A percentile compares a stretch with the other conserved stretches of the same genome.
Evolutionary conservation across 2,113 vertebrate species (phyloP).

Genomic region (Drymodes brunneopygia): DNA sequence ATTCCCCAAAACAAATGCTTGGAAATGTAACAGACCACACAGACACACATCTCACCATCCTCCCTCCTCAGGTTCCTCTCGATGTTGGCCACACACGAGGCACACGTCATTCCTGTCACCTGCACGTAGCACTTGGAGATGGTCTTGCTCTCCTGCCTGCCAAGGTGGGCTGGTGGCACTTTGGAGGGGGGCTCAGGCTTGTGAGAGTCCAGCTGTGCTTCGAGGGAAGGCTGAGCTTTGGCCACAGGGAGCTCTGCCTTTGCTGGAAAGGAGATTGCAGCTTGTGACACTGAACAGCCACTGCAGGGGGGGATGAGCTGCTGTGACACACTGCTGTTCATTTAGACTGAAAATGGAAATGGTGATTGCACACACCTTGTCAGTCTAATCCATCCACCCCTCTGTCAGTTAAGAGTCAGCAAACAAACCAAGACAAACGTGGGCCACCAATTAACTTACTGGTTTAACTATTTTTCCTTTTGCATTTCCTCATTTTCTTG

Average conservation of each 20-base stretch:
- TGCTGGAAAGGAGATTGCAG: neutral
- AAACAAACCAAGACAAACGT: neutral
- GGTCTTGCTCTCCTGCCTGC: conserved; percentile 49
- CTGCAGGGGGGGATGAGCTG: neutral
- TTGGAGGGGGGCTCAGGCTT: neutral
- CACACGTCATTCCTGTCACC: conserved; percentile 95
- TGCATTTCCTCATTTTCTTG: neutral
- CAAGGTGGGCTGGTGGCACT: neutral
- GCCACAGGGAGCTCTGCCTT: conserved; percentile 25
- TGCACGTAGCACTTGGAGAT: conserved; percentile 91
- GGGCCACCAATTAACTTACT: neutral
- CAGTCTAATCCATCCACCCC: neutral
- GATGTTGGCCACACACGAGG: conserved; percentile 96
- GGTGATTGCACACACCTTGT: neutral
- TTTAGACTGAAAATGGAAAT: neutral
- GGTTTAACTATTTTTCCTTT: neutral
- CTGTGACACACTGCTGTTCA: neutral
- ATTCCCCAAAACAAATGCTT: neutral
- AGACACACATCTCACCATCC: conserved; percentile 74
- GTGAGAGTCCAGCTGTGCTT: conserved; percentile 38
- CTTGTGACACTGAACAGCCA: neutral
- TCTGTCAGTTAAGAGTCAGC: neutral
- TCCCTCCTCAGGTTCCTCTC: conserved; percentile 93
- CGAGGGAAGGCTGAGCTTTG: conserved; percentile 2
- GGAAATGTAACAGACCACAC: neutral